phyloP scores from a whole-genome alignment of 2,113 vertebrate species.

The Rattus norvegicus region GRCr8 NC_086037.1:70417501-70418000 shows the following conservation, averaged over 20 bases:
- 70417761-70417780: not conserved
- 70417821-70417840: conserved; percentile 25
- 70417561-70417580: conserved; percentile 40
- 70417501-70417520: conserved; percentile 34
- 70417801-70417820: conserved; percentile 18
- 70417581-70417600: not conserved
- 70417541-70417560: not conserved
- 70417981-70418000: not conserved
- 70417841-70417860: conserved; percentile 38
- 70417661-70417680: conserved; percentile 30
- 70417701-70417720: conserved; percentile 14
- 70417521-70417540: not conserved
- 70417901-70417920: conserved; percentile 59
- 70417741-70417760: conserved; percentile 1
- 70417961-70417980: conserved; percentile 37
- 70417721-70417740: conserved; percentile 29
- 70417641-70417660: not conserved
- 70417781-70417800: not conserved
- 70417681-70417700: conserved; percentile 4
- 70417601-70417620: conserved; percentile 40
- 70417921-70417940: conserved; percentile 66
- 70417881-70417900: conserved; percentile 44
- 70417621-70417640: not conserved
- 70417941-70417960: conserved; percentile 35
- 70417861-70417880: conserved; percentile 56